Conservation (phyloP, 2,113 vertebrate species). For the Origma solitaria region DNA sequence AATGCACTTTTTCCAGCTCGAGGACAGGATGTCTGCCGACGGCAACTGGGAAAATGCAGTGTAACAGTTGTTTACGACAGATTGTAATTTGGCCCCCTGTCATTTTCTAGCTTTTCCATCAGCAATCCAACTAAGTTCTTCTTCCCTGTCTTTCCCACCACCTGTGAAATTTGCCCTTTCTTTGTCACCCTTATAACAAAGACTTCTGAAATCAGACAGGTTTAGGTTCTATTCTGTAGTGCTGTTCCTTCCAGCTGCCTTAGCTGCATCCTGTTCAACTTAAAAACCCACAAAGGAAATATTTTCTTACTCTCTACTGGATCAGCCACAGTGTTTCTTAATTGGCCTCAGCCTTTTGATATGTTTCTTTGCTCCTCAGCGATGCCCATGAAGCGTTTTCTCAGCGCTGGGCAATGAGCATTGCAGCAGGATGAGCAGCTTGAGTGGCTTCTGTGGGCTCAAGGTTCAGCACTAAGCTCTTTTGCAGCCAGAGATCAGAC, state of each 20-base stretch:
- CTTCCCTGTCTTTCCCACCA: not conserved
- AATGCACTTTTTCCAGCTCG: rapidly evolving
- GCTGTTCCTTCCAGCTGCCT: not conserved
- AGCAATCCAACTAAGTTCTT: not conserved
- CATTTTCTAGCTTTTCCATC: not conserved
- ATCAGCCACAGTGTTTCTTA: not conserved
- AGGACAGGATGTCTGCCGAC: not conserved
- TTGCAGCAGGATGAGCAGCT: not conserved
- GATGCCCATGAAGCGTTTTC: not conserved
- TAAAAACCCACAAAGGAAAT: not conserved
- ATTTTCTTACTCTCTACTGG: not conserved
- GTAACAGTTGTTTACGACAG: not conserved
- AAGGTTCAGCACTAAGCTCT: not conserved
- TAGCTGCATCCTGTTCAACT: not conserved
- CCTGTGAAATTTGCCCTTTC: not conserved
- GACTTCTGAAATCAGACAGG: not conserved
- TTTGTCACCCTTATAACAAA: not conserved
- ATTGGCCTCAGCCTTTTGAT: not conserved
- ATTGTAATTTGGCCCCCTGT: not conserved
- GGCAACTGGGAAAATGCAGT: not conserved
- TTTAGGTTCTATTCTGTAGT: not conserved
- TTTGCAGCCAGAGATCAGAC: not conserved
- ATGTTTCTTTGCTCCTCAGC: not conserved
- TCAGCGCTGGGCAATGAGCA: rapidly evolving
- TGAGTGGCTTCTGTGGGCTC: not conserved